Base-by-base conservation (phyloP, 2,797 vertebrate species). In the Tachyglossus aculeatus region DNA sequence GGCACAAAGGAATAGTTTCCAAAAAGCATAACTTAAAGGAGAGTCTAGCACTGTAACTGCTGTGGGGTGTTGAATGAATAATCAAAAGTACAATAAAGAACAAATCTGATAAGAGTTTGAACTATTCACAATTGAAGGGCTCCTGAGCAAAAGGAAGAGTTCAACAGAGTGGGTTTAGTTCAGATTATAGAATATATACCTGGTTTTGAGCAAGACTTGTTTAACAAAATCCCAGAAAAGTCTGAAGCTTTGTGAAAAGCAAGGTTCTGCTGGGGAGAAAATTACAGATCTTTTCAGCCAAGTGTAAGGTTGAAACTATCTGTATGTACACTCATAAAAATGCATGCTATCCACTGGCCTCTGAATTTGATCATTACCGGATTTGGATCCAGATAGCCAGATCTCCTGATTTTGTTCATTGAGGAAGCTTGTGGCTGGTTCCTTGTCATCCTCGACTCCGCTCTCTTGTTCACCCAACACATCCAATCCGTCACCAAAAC, bases 31-130 rank as follows among this genome's bases (percentile, higher is more conserved):
- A 40, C 76, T 77, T 86, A 67, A 69, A 69, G 54, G 54, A 58
- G 78, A 69, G 52, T 67, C 3, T 4, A 71, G 66, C 24, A 21
- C 16, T 55, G 33, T 34, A 52, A 24, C 61, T 45, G 18, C 36
- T 45, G 66, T 29, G 44, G 11, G 0, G 13, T 61, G 56, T 47
- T 51, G 71, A 71, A 70, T 64, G 56, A 71, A 74, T 84, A 81
- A 84, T 81, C 64, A 83, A 82, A 81, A 83, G 70, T 78, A 81
- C 54, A 83, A 71, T 84, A 81, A 78, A 68, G 48, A 71, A 14
- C 15, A 71, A 69, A 80, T 83, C 75, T 79, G 73, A 77, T 66
- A 70, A 53, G 65, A 67, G 74, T 81, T 82, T 78, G 58, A 78
- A 78, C 56, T 67, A 54, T 43, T 78, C 77, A 60, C 73, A 58